Evolutionary conservation across 2,113 vertebrate species (phyloP), one percentile per base, ranked within the genome.

Genomic region (Montifringilla adamsi): DNA sequence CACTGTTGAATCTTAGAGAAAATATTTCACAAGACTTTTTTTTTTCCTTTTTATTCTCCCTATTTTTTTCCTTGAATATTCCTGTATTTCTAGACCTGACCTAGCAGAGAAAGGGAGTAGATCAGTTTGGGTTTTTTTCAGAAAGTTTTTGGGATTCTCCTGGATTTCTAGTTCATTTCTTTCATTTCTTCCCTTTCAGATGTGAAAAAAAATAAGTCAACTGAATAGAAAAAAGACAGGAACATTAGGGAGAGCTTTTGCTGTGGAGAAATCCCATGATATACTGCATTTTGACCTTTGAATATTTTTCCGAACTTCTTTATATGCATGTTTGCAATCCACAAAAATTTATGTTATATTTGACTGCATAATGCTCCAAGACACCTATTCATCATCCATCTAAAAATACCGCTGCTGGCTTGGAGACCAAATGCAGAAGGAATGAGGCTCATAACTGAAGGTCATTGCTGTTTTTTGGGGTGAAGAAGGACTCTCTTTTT

Each of bases 281-380:
- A 43, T 70, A 30, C n/a, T 77, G 15, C 3, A 0, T 91, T 93
- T 87, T 84, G 80, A 91, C 69, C 63, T 96, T 89, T 87, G 47
- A 73, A 22, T 95, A 56, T 83, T 95, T 92, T 88, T 89, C 28
- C 21, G 24, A 37, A 68, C 75, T 91, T 77, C 39, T 94, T 94
- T 89, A 67, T 67, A 67, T 59, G 69, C 52, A 6, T 78, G 39
- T 59, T 89, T 94, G 77, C 81, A 81, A 35, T 84, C 60, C 73
- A 89, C 77, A 91, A 17, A 70, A 7, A 9, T 80, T 91, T 87
- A 67, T 77, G 80, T 79, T 90, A 27, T 28, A 56, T 90, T 92
- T 95, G 55, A 86, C 30, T 55, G 55, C 68, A 53, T 59, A 84
- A 62, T 14, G 60, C 20, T 80, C 21, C 59, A 80, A 83, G 55